Evolutionary conservation across 2,888 invertebrate species (phyloP), one percentile per base, ranked within the genome.

Genomic region (Nowickia ferox): DNA sequence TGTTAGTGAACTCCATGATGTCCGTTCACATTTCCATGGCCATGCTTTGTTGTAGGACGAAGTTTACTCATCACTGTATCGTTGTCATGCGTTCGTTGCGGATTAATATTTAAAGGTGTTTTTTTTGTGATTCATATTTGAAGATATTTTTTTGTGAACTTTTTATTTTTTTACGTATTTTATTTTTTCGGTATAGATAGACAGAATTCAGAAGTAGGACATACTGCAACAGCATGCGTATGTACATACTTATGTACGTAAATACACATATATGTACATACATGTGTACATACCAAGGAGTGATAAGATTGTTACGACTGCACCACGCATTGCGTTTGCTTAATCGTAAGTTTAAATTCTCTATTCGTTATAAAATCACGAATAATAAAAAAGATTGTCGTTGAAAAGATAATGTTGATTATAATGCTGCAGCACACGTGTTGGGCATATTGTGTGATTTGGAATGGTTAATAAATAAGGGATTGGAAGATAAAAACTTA

Each of bases 161-260:
- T 61, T 22, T 46, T 9, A 48, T 30, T 22, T 40, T n/a, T 57
- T 57, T 30, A 3, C 44, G 57, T 38, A 8, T 46, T 48, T 51
- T 38, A 13, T 17, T 13, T 46, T 46, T 55, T 51, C 42, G 55
- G 9, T 9, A 51, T 15, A 77, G 40, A 68, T 59, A 68, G 40
- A 72, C 53, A 55, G 46, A 74, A 66, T 80, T 74, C 51, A 66
- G 57, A 80, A 66, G 48, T 80, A 66, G 80, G 66, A 80, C 74
- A 80, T 55, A 55, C 48, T 51, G 59, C 42, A 48, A 42, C 40
- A n/a, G n/a, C 15, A 6, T 30, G 6, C 30, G 6, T 30, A 30
- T 30, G 6, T 48, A 38, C 38, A 38, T 17, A 38, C 17, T 38
- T 13, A 59, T 15, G 48, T 19, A 19, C 9, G 42, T 19, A n/a